Base-by-base conservation (phyloP, 1,140 invertebrate genomes). In the Drosophila equinoxialis region DNA sequence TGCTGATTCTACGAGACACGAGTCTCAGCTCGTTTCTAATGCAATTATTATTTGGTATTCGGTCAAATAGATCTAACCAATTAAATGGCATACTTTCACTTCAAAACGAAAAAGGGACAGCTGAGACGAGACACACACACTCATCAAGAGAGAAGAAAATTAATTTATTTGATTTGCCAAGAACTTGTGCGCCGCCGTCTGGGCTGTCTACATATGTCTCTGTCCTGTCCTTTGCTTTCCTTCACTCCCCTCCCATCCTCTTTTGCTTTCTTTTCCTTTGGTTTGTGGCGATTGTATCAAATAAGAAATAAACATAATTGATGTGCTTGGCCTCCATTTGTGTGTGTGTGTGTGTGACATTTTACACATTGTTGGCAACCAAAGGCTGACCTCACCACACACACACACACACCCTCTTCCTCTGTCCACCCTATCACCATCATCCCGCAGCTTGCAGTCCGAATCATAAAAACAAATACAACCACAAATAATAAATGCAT, bases 241-340 rank as follows among this genome's bases (percentile, higher is more conserved):
- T 3, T 30, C 30, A 1, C 30, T n/a, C 41, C 41, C 14, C 8
- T 3, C 3, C 6, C 0, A 5, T n/a, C 41, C 41, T 17, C 6
- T 30, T 33, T 1, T 2, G 3, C 8, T 26, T 42, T 6, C 6
- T 4, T 23, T 55, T 26, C 35, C 39, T 55, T 68, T 45, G 42
- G 70, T 73, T 71, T 81, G 76, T 78, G 61, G 58, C 68, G 81
- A 89, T 87, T 81, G 81, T 84, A 89, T 89, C 85, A 90, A 78
- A 77, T 68, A 72, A 84, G 73, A 89, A 84, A 80, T 78, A 70
- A 84, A 87, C 80, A 87, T 84, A 90, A 90, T 89, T 81, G 85
- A 84, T 84, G 81, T 85, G 81, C 45, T 64, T 85, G 81, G 77
- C 74, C 82, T 78, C 77, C 75, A 81, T 85, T 51, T 60, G 48